Evolutionary conservation across 2,888 invertebrate genomes (phyloP).

Genomic region (Dryadula phaetusa): DNA sequence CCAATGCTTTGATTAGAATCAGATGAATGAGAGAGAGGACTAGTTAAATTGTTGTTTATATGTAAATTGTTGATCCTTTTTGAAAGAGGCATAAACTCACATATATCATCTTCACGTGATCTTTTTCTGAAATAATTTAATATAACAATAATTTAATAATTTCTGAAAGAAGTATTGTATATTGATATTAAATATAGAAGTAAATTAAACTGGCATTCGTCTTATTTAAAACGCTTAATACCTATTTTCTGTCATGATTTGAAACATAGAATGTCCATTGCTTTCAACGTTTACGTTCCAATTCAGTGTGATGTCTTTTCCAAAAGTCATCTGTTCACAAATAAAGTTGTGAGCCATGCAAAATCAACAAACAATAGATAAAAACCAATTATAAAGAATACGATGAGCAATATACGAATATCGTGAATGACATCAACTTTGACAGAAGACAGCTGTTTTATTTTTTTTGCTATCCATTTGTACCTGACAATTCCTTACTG

Average conservation of each 20-base stretch:
- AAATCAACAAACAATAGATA: conserved; percentile 30
- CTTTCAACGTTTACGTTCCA: conserved; percentile 64
- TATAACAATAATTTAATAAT: too few species aligned
- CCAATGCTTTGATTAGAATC: conserved; percentile 67
- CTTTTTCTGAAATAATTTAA: conserved; percentile 86
- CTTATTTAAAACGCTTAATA: conserved; percentile 47
- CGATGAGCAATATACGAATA: conserved; percentile 18
- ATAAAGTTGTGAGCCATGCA: conserved; percentile 31
- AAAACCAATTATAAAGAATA: conserved; percentile 29
- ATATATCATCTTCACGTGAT: conserved; percentile 89
- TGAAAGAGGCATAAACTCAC: conserved; percentile 94
- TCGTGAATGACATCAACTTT: conserved; percentile 27
- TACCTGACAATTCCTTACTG: conserved; percentile 18
- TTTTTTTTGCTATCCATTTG: conserved; percentile 30
- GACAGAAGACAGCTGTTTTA: conserved; percentile 43
- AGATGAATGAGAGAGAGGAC: conserved; percentile 57
- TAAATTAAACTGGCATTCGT: not conserved
- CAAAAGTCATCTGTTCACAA: conserved; percentile 69
- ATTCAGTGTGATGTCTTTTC: conserved; percentile 57
- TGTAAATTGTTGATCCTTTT: conserved; percentile 96
- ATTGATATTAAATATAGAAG: not conserved
- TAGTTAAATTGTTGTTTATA: conserved; percentile 86
- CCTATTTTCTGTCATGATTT: conserved; percentile 80
- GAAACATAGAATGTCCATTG: conserved; percentile 67
- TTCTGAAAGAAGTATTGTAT: too few species aligned